Evolutionary conservation across 2,113 vertebrate species (phyloP), one percentile per base, ranked within the genome.

Genomic region (Microcebus lehilahytsara): DNA sequence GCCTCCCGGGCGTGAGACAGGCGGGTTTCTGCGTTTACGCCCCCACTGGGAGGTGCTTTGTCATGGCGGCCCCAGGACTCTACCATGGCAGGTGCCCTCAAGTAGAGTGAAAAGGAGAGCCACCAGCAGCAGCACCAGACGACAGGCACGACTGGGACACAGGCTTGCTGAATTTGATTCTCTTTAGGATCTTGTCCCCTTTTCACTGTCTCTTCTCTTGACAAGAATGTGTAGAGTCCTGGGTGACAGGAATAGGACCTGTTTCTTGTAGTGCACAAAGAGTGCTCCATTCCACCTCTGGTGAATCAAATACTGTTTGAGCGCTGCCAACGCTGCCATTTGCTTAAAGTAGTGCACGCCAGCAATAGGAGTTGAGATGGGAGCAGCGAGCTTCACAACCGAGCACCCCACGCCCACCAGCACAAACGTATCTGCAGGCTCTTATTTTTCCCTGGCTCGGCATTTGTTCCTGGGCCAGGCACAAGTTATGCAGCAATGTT

Each of bases 151-250:
- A 4, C 64, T 51, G 25, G 93, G 60, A 58, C 10, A 4, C 1
- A 30, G 10, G 14, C 0, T 16, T 81, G 37, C 5, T 16, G 89
- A 10, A 66, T 64, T 58, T 85, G 53, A 49, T 37, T 81, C 32
- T 67, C 13, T 37, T 74, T 20, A 6, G 4, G 34, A 80, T 67
- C 78, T 64, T 17, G 17, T 27, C 2, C 20, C 64, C 2, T 10
- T 81, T 64, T 23, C 2, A 5, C 20, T 3, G 14, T 49, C 34
- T 93, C 23, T 67, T 46, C 25, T 83, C 23, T n/a, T 9, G 37
- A 78, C 6, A 60, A 27, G 30, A 19, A 27, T 0, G 8, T 22
- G 2, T 0, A 10, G 34, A 25, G n/a, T 42, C 17, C 17, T 20
- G 5, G 17, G 49, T 1, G 8, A 84, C 5, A 4, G 6, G 32